phyloP scores from a whole-genome alignment of 2,888 invertebrate species.

The Thecocarcelia acutangulata region DNA sequence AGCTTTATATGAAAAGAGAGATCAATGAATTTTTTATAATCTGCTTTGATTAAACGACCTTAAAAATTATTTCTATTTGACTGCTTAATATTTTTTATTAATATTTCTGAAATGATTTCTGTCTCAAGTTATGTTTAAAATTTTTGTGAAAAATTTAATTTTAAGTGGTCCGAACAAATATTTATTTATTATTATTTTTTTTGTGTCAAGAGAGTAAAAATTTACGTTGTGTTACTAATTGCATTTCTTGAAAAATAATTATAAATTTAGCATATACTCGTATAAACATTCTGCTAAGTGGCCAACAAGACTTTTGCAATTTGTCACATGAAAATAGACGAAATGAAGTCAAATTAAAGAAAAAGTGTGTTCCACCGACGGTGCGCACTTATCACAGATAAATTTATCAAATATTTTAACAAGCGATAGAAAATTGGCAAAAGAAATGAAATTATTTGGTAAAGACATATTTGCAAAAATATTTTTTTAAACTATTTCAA shows the following conservation, averaged over 20 bases:
- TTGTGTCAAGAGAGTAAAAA: neutral
- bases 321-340: conserved; percentile 66
- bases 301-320: conserved; percentile 69
- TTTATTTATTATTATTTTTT: no score
- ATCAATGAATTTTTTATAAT: neutral
- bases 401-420: neutral
- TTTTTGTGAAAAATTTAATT: no score
- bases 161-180: no score
- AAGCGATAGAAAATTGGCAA: neutral
- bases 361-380: conserved; percentile 17
- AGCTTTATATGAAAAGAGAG: neutral
- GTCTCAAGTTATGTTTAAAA: no score
- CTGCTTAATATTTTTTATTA: conserved; percentile 28
- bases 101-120: neutral
- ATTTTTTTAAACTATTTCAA: no score
- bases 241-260: conserved; percentile 42
- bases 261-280: conserved; percentile 53
- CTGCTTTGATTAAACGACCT: conserved; percentile 21
- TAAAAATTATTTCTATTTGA: conserved; percentile 19
- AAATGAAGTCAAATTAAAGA: conserved; percentile 1
- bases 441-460: no score
- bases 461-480: no score
- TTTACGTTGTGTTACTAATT: conserved; percentile 14
- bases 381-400: conserved; percentile 1
- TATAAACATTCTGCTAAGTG: conserved; percentile 55